A percentile compares a stretch with the other conserved stretches of the same genome.
These are phyloP conservation scores for Pollicipes pollicipes DNA, from an alignment of 1,140 invertebrate genomes.

Conservation along the genomic window DNA sequence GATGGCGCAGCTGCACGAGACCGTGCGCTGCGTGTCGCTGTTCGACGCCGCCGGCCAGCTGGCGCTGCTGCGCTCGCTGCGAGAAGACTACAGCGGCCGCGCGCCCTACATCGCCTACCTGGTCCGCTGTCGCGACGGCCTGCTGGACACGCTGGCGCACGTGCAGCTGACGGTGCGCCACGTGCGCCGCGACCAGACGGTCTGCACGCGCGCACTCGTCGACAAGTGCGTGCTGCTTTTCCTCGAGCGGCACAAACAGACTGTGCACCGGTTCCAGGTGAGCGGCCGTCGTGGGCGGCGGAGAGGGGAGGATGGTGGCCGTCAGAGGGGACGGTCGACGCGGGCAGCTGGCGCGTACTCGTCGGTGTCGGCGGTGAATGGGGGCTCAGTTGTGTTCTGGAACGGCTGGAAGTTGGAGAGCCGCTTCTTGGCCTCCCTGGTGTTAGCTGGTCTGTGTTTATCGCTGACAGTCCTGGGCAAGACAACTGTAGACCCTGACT, in stretches of 20 bases:
- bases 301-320: too few species aligned
- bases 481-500: too few species aligned
- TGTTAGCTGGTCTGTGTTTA: too few species aligned
- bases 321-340: too few species aligned
- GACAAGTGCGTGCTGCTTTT: slow-evolving; percentile 60
- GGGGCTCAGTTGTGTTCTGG: too few species aligned
- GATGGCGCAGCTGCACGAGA: slow-evolving; percentile 72
- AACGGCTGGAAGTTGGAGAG: too few species aligned
- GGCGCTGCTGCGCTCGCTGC: slow-evolving; percentile 56
- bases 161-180: slow-evolving; percentile 35
- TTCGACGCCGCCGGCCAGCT: slow-evolving; percentile 32
- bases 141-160: slow-evolving; percentile 59
- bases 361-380: too few species aligned
- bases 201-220: slow-evolving; percentile 57
- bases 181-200: slow-evolving; percentile 36
- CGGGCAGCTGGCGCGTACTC: too few species aligned
- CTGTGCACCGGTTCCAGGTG: slow-evolving; percentile 26
- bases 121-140: slow-evolving; percentile 56
- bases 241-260: slow-evolving; percentile 43
- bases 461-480: too few species aligned
- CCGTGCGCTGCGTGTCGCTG: slow-evolving; percentile 51
- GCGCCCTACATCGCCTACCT: slow-evolving; percentile 71
- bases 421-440: too few species aligned
- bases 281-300: slow-evolving; percentile 39
- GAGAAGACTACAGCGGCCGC: slow-evolving; percentile 58